Evolutionary conservation across 1,140 invertebrate species (phyloP), one percentile per base, ranked within the genome.

Genomic region (Ceratina calcarata): DNA sequence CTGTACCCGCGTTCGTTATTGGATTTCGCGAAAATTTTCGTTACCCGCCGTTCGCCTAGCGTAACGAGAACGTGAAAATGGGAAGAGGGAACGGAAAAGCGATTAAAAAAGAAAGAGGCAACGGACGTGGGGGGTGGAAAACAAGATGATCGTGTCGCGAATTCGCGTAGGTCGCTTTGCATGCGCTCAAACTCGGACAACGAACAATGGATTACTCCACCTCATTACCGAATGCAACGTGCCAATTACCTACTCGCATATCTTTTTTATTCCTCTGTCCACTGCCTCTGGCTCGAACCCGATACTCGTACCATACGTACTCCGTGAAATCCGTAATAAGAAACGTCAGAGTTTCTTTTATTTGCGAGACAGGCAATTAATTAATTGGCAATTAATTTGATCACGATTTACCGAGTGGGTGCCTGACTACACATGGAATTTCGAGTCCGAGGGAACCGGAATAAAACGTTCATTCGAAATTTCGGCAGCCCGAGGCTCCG

Each of bases 141-240:
- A 24, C 12, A 16, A 32, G 49, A 24, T 12, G 53, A 55, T 15
- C 37, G 62, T 32, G 37, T 60, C n/a, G n/a, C 49, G 20, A 71
- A 82, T 83, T 61, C 45, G 64, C 20, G 45, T 18, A 12, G 51
- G 72, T 70, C 65, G 60, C 22, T 68, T 16, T 69, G 68, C 53
- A 57, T 62, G 45, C 45, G 66, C 27, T 67, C 32, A n/a, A 64
- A 58, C 37, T 53, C 66, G 66, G 10, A 67, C 71, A 24, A 20
- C 24, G 76, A 84, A 86, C 86, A 84, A 87, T 87, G 75, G 78
- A 87, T 84, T 84, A 84, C 64, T 74, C 72, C 61, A 73, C 77
- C 83, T 87, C 86, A 85, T 86, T 87, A 86, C 85, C 74, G 70
- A 85, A 86, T 74, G 80, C 70, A 85, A 85, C 74, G 65, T 68